These are phyloP conservation scores for Drosophila subquinaria DNA, from an alignment of 2,888 invertebrate species.

Conservation along the genomic window DNA sequence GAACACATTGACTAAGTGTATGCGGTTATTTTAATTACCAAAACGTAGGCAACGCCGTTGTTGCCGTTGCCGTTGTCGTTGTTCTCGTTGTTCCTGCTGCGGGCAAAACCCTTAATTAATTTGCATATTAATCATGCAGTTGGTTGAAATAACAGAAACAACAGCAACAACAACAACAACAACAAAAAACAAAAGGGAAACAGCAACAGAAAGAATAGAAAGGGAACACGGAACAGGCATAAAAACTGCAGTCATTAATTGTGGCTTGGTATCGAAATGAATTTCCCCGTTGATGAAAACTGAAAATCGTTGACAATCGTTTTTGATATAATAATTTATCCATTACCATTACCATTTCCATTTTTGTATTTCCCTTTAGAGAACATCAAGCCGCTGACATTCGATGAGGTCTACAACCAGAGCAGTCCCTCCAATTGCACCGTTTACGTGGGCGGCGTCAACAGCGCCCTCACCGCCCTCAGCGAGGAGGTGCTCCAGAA, in stretches of 20 bases:
- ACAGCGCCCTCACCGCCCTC: constrained; percentile 90
- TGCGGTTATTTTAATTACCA: constrained; percentile 80
- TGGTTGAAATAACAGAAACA: constrained; percentile 36
- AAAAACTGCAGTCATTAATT: constrained; percentile 63
- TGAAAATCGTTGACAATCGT: constrained; percentile 23
- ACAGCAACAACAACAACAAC: constrained; percentile 14
- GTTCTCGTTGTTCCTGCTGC: constrained; percentile 40
- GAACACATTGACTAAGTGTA: constrained; percentile 69
- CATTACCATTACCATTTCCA: neutral
- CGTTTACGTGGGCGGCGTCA: constrained; percentile 97
- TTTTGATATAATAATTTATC: constrained; percentile 16
- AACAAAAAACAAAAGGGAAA: constrained; percentile 1
- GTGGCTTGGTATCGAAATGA: constrained; percentile 38
- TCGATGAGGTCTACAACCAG: constrained; percentile 99
- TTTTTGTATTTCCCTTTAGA: constrained; percentile 87
- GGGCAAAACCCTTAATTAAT: constrained; percentile 79
- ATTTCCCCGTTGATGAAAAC: constrained; percentile 16
- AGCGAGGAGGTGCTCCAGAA: constrained; percentile 99
- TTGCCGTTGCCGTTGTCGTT: constrained; percentile 29
- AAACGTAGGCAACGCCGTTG: constrained; percentile 62
- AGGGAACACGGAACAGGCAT: constrained; percentile 24
- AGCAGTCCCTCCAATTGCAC: constrained; percentile 99
- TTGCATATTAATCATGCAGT: constrained; percentile 81
- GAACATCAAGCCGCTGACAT: constrained; percentile 96
- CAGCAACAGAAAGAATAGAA: neutral